These are phyloP conservation scores for Sebastes miniatus DNA, from an alignment of 2,797 vertebrate genomes.

Conservation along the genomic window DNA sequence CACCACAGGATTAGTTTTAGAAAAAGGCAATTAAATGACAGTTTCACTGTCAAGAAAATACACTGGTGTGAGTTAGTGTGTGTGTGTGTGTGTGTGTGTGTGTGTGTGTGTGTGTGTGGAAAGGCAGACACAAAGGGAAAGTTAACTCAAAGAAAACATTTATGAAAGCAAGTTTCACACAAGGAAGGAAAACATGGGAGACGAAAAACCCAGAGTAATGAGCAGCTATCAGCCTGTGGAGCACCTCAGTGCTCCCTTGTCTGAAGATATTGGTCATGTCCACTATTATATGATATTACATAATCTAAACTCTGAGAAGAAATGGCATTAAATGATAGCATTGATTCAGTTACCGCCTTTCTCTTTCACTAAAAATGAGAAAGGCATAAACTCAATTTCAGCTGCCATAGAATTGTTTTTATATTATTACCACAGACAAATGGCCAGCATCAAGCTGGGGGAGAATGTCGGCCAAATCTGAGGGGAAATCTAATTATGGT, in stretches of 20 bases:
- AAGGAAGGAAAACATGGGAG: conserved; percentile 11
- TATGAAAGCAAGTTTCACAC: conserved; percentile 61
- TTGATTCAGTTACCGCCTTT: conserved; percentile 64
- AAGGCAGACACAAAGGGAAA: conserved; percentile 39
- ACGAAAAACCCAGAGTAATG: conserved; percentile 52
- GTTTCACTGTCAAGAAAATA: conserved; percentile 47
- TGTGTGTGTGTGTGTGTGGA: neutral
- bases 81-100: neutral
- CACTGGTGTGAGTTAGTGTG: neutral
- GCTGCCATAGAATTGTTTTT: conserved; percentile 73
- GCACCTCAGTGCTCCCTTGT: conserved; percentile 32
- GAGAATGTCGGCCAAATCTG: conserved; percentile 65
- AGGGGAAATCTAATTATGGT: conserved; percentile 63
- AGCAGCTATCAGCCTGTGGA: conserved; percentile 57
- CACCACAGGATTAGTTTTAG: conserved; percentile 53
- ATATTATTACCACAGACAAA: conserved; percentile 76
- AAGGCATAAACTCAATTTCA: conserved; percentile 71
- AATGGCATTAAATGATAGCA: conserved; percentile 61
- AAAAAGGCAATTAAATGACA: conserved; percentile 66
- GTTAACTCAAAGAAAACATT: conserved; percentile 66
- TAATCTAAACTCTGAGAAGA: conserved; percentile 59
- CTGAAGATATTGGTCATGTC: conserved; percentile 59
- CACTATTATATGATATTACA: conserved; percentile 60
- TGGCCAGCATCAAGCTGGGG: conserved; percentile 59
- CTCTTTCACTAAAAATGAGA: conserved; percentile 77